phyloP scores from a whole-genome alignment of 2,888 invertebrate species.

The Monoplex corrugatus region DNA sequence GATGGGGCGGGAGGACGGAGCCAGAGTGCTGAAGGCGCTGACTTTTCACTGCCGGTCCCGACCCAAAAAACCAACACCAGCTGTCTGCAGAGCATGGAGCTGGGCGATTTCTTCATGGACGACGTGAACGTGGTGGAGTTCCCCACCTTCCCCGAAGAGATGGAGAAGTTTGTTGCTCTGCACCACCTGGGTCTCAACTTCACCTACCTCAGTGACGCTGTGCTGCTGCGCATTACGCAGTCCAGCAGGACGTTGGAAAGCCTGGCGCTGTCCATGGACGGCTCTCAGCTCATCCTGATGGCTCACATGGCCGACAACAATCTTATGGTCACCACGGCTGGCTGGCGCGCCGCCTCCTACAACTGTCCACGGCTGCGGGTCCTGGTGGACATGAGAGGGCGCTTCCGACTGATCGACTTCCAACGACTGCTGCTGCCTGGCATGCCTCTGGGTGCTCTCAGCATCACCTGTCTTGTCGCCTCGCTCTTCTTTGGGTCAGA shows the following conservation, averaged over 20 bases:
- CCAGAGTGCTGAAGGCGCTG: slow-evolving; percentile 37
- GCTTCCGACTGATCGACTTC: slow-evolving; percentile 37
- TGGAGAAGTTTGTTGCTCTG: slow-evolving; percentile 10
- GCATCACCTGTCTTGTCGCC: slow-evolving; percentile 27
- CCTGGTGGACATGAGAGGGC: slow-evolving; percentile 36
- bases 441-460: slow-evolving; percentile 36
- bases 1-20: slow-evolving; percentile 37
- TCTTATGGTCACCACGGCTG: slow-evolving; percentile 1
- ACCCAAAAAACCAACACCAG: not conserved
- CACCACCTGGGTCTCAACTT: slow-evolving; percentile 27
- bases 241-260: not conserved
- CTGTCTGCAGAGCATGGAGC: not conserved
- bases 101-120: slow-evolving; percentile 41
- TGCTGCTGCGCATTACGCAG: slow-evolving; percentile 1
- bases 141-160: slow-evolving; percentile 9
- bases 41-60: slow-evolving; percentile 1
- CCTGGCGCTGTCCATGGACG: slow-evolving; percentile 30
- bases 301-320: slow-evolving; percentile 24
- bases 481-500: slow-evolving; percentile 36
- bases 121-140: slow-evolving; percentile 31
- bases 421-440: slow-evolving; percentile 16
- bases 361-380: slow-evolving; percentile 23
- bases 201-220: slow-evolving; percentile 43
- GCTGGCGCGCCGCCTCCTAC: slow-evolving; percentile 16
- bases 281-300: slow-evolving; percentile 2